Evolutionary conservation across 2,797 vertebrate genomes (phyloP).

Genomic region (Urosaurus nigricauda): DNA sequence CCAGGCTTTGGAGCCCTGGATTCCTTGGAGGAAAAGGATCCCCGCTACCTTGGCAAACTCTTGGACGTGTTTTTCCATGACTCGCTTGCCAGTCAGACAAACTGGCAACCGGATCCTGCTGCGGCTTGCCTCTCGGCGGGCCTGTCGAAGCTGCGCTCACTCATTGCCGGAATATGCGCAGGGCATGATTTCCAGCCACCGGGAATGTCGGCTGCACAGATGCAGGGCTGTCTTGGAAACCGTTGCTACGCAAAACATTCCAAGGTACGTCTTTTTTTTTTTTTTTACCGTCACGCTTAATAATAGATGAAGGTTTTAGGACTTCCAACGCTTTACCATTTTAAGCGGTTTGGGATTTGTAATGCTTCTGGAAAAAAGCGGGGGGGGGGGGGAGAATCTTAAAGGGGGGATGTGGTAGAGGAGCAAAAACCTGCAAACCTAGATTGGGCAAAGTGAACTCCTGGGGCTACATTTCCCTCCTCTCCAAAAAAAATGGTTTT

Average conservation of each 20-base stretch:
- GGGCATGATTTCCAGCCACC: constrained; percentile 53
- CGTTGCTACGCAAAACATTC: constrained; percentile 84
- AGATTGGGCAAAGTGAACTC: too few relatives aligned
- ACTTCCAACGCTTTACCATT: constrained; percentile 83
- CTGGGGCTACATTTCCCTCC: too few relatives aligned
- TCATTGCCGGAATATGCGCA: neutral
- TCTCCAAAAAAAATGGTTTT: too few relatives aligned
- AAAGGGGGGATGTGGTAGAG: constrained; percentile 29
- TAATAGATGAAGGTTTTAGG: constrained; percentile 86
- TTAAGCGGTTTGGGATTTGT: constrained; percentile 82
- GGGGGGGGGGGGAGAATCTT: constrained; percentile 12
- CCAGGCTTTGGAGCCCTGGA: neutral
- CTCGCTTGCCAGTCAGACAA: neutral
- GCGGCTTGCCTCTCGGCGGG: neutral
- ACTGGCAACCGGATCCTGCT: neutral
- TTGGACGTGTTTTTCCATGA: accelerated
- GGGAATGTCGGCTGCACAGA: constrained; percentile 69
- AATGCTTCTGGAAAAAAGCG: constrained; percentile 73
- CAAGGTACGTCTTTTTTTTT: constrained; percentile 71
- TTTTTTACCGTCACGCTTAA: constrained; percentile 84
- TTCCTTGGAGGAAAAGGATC: accelerated
- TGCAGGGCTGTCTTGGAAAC: constrained; percentile 80
- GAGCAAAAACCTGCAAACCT: constrained; percentile 5
- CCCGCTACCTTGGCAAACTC: neutral
- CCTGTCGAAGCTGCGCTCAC: neutral